A percentile compares a stretch with the other conserved stretches of the same genome.
phyloP scores from a whole-genome alignment of 2,888 invertebrate species.

The Plagodis pulveraria region DNA sequence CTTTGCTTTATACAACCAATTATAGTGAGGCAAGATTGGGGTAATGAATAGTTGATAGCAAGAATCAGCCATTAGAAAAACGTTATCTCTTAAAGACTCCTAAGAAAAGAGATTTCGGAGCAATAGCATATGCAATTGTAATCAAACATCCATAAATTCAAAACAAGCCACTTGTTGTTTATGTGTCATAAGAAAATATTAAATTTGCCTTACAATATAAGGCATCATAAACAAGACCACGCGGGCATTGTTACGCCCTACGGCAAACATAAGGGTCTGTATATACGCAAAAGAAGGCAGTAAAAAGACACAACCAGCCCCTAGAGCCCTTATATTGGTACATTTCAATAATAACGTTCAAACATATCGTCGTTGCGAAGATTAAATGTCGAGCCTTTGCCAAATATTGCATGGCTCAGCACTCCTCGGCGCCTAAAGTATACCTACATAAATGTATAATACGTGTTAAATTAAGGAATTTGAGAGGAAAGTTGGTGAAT shows the following conservation, averaged over 20 bases:
- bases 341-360: constrained; percentile 21
- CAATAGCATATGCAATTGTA: too few species aligned
- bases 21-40: too few species aligned
- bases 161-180: too few species aligned
- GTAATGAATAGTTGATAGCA: too few species aligned
- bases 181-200: too few species aligned
- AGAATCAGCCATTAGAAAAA: too few species aligned
- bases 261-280: background rate
- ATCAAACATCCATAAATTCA: too few species aligned
- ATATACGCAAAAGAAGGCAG: constrained; percentile 2
- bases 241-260: background rate
- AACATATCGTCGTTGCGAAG: constrained; percentile 20
- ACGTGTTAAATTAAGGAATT: constrained; percentile 7
- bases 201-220: too few species aligned
- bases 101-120: too few species aligned
- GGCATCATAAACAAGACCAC: background rate
- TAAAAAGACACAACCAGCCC: constrained; percentile 16
- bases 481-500: constrained; percentile 1
- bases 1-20: too few species aligned
- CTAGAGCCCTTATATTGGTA: constrained; percentile 6
- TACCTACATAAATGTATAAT: constrained; percentile 1
- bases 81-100: too few species aligned
- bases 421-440: constrained; percentile 8
- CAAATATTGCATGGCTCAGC: constrained; percentile 25
- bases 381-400: constrained; percentile 12